Evolutionary conservation across 2,113 vertebrate species (phyloP).

Genomic region (Actenoides lindsayi): DNA sequence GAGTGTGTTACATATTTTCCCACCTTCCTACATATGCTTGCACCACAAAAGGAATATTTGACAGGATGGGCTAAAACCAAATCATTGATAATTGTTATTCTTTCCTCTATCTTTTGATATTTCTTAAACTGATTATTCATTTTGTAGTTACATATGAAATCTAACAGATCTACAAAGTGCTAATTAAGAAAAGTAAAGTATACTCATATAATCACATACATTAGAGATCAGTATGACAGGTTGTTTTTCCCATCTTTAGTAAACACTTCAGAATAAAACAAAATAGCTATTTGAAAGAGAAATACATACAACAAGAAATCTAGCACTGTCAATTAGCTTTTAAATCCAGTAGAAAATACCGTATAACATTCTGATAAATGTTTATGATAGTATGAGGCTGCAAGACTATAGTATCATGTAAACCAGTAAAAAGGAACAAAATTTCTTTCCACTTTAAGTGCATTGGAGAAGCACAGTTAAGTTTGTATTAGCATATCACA

Average conservation of each 20-base stretch:
- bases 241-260: not conserved
- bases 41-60: not conserved
- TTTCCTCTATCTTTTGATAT: not conserved
- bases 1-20: slow-evolving; percentile 3
- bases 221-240: slow-evolving; percentile 31
- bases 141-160: slow-evolving; percentile 11
- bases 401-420: not conserved
- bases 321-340: not conserved
- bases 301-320: not conserved
- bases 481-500: slow-evolving; percentile 61
- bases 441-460: not conserved
- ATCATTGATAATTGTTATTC: not conserved
- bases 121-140: not conserved
- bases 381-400: not conserved
- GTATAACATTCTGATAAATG: not conserved
- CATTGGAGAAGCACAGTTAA: not conserved
- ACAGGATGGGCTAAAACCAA: not conserved
- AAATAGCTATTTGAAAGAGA: not conserved
- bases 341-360: slow-evolving; percentile 1
- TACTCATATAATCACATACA: slow-evolving; percentile 19
- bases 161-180: not conserved
- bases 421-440: slow-evolving; percentile 1
- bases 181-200: slow-evolving; percentile 22
- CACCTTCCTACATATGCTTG: not conserved
- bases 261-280: slow-evolving; percentile 18